Evolutionary conservation across 2,797 vertebrate species (phyloP).

Genomic region (Numenius phaeopus): DNA sequence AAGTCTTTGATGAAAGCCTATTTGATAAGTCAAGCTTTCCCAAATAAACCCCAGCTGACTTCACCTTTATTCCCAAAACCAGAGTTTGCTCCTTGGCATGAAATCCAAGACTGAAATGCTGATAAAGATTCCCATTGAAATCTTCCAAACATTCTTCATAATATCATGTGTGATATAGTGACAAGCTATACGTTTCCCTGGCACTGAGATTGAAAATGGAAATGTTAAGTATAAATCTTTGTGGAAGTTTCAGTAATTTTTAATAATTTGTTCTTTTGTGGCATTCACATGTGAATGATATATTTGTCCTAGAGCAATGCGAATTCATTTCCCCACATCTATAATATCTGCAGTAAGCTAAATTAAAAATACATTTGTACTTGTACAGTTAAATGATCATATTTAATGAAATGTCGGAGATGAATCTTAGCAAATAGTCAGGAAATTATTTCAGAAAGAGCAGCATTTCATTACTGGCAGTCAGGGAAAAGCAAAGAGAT

Average conservation of each 20-base stretch:
- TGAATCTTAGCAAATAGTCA: conserved; percentile 88
- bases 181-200: conserved; percentile 73
- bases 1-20: not conserved
- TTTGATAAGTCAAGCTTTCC: not conserved
- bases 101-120: conserved; percentile 44
- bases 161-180: conserved; percentile 69
- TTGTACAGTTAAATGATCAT: conserved; percentile 90
- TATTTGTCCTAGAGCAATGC: conserved; percentile 87
- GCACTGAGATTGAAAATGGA: conserved; percentile 78
- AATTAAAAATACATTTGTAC: conserved; percentile 91
- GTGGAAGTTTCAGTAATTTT: conserved; percentile 87
- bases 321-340: conserved; percentile 87
- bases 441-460: conserved; percentile 86
- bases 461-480: conserved; percentile 82
- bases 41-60: not conserved
- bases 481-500: conserved; percentile 80
- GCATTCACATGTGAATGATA: conserved; percentile 83
- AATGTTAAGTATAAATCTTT: conserved; percentile 87
- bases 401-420: conserved; percentile 90
- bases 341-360: conserved; percentile 88
- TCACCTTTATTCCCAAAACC: not conserved
- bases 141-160: conserved; percentile 65
- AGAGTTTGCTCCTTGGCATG: not conserved
- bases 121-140: conserved; percentile 61
- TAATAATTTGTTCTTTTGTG: conserved; percentile 86